Base-by-base conservation (phyloP, 2,113 vertebrate species). In the Isurus oxyrinchus region DNA sequence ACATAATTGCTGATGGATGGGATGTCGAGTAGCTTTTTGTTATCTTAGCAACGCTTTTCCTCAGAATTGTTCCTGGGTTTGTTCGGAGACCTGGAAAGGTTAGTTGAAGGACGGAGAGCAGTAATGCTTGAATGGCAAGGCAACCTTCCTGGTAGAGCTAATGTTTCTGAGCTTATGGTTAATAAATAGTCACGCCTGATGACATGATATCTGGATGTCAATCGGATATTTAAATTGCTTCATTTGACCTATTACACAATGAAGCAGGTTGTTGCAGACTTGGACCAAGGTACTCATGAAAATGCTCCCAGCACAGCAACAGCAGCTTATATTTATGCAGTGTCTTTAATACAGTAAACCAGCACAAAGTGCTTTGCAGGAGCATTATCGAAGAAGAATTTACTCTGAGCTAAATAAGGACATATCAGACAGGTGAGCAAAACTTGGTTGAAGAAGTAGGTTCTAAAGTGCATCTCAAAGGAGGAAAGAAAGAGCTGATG, bases 1-100 rank as follows among this genome's bases (percentile, higher is more conserved):
- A 84, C 79, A 84, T 19, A 84, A 84, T 84, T 19, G 79, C 79
- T 84, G 79, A 84, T 84, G 79, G 79, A 84, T 84, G 79, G 79
- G 79, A 84, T 84, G 79, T 84, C n/a, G 6, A 44, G n/a, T n/a
- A 19, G 35, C 14, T 16, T 84, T 79, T 84, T 84, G 79, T 44
- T 84, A 84, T 84, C 79, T 44, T 84, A 84, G 79, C n/a, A 40
- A 44, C 11, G 40, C 40, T 44, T 40, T 40, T 13, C 79, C n/a
- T 84, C 79, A 14, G 72, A 79, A 13, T 13, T 79, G 11, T n/a
- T n/a, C 79, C 79, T 84, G 3, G 79, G 79, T n/a, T 40, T 19
- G n/a, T 44, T 84, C 79, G 44, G 1, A 19, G n/a, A n/a, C 79
- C n/a, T 40, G 0, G n/a, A 44, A 19, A 44, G 79, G n/a, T 44